A percentile compares a stretch with the other conserved stretches of the same genome.
Evolutionary conservation across 2,888 invertebrate genomes (phyloP).

Genomic region (Pseudococcus jackbeardsleyi): DNA sequence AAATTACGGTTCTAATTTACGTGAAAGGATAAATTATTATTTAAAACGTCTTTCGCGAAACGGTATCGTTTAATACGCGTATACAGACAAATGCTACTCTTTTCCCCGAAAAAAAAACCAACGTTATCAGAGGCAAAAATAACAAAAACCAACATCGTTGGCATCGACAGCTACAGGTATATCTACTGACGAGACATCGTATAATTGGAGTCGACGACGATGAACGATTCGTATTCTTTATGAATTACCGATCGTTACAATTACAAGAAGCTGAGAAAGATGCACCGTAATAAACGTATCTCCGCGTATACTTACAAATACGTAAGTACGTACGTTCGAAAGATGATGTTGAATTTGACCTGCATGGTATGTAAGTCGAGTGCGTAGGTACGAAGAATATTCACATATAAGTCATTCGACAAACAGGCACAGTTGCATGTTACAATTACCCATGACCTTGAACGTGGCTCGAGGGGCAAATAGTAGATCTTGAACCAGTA

Average conservation of each 20-base stretch:
- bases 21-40: neutral
- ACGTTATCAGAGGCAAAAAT: neutral
- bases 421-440: slow-evolving; percentile 35
- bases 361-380: slow-evolving; percentile 5
- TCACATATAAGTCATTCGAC: slow-evolving; percentile 30
- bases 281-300: too few relatives aligned
- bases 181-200: neutral
- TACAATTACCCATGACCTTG: slow-evolving; percentile 54
- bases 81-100: neutral
- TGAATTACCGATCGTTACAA: neutral
- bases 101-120: neutral
- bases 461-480: slow-evolving; percentile 27
- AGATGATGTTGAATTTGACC: slow-evolving; percentile 25
- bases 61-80: neutral
- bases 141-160: neutral
- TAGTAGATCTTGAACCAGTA: slow-evolving; percentile 15
- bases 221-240: neutral
- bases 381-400: slow-evolving; percentile 24
- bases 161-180: neutral
- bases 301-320: too few relatives aligned
- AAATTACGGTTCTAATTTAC: neutral
- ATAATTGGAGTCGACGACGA: neutral
- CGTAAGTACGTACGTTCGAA: too few relatives aligned
- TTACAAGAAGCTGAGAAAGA: neutral
- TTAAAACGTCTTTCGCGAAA: neutral